Evolutionary conservation across 1,140 invertebrate species (phyloP).

Genomic region (Eriocheir sinensis): DNA sequence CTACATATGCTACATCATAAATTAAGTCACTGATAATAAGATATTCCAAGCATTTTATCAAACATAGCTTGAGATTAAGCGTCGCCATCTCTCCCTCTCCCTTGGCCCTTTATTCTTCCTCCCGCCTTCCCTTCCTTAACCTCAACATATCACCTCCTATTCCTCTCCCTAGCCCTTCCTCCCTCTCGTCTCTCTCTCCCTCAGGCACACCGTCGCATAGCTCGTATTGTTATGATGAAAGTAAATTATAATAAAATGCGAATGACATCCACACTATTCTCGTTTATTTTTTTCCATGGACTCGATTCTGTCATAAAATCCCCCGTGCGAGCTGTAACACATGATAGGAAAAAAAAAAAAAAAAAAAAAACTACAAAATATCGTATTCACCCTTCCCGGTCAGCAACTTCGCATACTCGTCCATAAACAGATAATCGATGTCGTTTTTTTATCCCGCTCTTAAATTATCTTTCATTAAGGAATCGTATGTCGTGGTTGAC

Average conservation of each 20-base stretch:
- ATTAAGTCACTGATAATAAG: slow-evolving; percentile 22
- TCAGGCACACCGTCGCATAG: background rate
- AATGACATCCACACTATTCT: background rate
- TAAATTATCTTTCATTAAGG: slow-evolving; percentile 26
- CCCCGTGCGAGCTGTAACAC: background rate
- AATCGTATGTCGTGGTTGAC: background rate
- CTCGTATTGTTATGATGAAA: slow-evolving; percentile 14
- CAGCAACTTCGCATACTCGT: background rate
- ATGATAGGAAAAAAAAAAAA: background rate
- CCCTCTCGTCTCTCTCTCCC: background rate
- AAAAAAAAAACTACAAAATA: too few relatives aligned
- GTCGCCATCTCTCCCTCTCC: background rate
- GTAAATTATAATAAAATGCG: slow-evolving; percentile 26
- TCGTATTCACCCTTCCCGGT: background rate
- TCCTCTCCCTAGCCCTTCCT: background rate
- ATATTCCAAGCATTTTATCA: background rate
- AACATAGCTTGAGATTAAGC: background rate
- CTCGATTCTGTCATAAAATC: background rate
- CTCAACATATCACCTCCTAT: background rate
- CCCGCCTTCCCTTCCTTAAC: background rate
- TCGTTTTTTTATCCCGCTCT: background rate
- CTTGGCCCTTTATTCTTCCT: background rate
- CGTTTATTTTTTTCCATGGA: too few relatives aligned
- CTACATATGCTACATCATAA: background rate
- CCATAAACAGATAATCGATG: background rate